A percentile compares a stretch with the other conserved stretches of the same genome.
Evolutionary conservation across 2,113 vertebrate genomes (phyloP).

Genomic region (Macrotus californicus): DNA sequence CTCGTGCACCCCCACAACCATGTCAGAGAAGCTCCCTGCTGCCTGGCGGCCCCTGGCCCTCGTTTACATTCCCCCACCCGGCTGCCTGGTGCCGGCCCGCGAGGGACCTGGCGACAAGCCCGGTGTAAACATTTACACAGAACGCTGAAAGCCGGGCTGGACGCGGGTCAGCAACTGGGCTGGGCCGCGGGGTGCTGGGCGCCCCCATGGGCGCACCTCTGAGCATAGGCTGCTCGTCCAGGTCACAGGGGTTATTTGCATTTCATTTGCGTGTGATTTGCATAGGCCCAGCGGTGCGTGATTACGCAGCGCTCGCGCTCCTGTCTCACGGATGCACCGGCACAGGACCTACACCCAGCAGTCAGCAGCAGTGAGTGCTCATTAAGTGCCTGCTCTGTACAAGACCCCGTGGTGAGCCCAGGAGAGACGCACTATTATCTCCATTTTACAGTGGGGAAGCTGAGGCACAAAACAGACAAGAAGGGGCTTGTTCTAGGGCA

Average conservation of each 20-base stretch:
- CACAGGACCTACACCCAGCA: not conserved
- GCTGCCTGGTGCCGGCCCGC: not conserved
- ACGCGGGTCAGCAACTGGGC: not conserved
- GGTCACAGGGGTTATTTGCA: not conserved
- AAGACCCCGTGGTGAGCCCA: not conserved
- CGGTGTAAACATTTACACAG: slow-evolving; percentile 50
- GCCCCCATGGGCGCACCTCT: not conserved
- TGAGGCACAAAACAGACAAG: not conserved
- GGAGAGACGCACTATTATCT: not conserved
- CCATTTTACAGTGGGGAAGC: not conserved
- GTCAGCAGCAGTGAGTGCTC: no score
- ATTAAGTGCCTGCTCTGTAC: not conserved
- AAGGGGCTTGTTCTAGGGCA: not conserved
- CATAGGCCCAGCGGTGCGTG: fast-evolving
- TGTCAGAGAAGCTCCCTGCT: not conserved
- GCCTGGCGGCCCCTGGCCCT: not conserved
- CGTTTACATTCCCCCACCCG: slow-evolving; percentile 47
- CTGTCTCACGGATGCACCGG: fast-evolving
- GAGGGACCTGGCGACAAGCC: slow-evolving; percentile 40
- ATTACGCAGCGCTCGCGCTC: no score
- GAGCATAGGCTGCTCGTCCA: not conserved
- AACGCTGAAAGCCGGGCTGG: not conserved
- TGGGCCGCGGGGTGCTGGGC: not conserved
- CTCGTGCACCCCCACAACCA: no score
- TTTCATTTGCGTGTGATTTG: not conserved